Percentiles rank a stretch among this genome's conserved stretches.
Conservation (phyloP, 2,113 vertebrate genomes). For the Pogonocichla stellata region DNA sequence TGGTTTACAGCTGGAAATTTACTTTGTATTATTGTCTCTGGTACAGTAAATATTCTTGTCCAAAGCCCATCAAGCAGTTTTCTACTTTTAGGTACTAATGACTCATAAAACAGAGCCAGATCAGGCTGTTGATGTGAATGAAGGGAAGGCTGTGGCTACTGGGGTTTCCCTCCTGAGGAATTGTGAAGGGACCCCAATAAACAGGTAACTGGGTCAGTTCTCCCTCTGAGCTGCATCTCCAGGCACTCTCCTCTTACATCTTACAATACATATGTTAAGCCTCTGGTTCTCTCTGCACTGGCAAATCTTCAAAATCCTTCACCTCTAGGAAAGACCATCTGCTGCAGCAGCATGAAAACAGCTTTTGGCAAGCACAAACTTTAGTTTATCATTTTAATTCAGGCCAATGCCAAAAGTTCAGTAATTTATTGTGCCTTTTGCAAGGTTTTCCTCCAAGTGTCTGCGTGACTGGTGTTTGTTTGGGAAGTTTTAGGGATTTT, state of each 20-base stretch:
- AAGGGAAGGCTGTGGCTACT: not conserved
- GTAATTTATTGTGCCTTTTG: not conserved
- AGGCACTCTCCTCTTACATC: not conserved
- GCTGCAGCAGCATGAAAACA: not conserved
- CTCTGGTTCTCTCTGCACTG: not conserved
- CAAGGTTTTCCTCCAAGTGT: not conserved
- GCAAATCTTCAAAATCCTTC: not conserved
- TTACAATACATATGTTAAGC: not conserved
- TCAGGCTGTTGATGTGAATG: not conserved
- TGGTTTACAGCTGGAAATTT: slow-evolving; percentile 59
- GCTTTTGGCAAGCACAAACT: not conserved
- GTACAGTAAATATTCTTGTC: slow-evolving; percentile 43
- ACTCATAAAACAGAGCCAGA: not conserved
- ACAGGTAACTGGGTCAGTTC: fast-evolving
- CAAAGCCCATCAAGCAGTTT: slow-evolving; percentile 19
- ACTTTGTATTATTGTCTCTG: slow-evolving; percentile 26
- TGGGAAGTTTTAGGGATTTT: not conserved
- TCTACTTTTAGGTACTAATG: slow-evolving; percentile 57
- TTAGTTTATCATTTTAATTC: slow-evolving; percentile 1
- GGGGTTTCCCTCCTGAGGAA: not conserved
- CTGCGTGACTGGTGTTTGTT: not conserved
- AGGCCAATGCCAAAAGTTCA: not conserved
- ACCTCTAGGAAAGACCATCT: slow-evolving; percentile 24
- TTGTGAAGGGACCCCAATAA: fast-evolving
- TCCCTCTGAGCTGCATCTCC: not conserved